Evolutionary conservation across 2,797 vertebrate genomes (phyloP).

Genomic region (Salarias fasciatus): DNA sequence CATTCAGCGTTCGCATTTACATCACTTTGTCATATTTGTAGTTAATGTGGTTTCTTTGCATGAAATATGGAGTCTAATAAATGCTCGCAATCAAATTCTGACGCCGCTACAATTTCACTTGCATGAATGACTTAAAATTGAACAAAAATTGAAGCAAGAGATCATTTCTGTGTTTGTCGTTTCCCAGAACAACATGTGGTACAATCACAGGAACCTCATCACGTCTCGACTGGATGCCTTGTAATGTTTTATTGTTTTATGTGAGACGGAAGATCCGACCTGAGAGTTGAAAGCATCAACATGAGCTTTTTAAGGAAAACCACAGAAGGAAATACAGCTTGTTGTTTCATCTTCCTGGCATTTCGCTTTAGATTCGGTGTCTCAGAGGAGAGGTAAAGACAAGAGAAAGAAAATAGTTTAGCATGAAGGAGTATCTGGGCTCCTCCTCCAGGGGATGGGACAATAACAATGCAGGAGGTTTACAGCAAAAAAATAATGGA

Average conservation of each 20-base stretch:
- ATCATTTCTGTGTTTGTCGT: not conserved
- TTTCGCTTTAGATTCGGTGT: slow-evolving; percentile 60
- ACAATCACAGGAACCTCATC: slow-evolving; percentile 7
- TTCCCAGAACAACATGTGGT: slow-evolving; percentile 1
- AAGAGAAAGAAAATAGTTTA: slow-evolving; percentile 62
- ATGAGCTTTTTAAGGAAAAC: slow-evolving; percentile 61
- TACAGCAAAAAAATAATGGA: slow-evolving; percentile 33
- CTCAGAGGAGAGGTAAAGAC: slow-evolving; percentile 68
- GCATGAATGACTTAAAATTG: not conserved
- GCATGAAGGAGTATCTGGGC: slow-evolving; percentile 70
- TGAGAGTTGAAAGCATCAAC: slow-evolving; percentile 50
- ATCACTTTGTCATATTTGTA: too few relatives aligned
- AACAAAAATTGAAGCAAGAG: not conserved
- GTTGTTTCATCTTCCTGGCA: slow-evolving; percentile 56
- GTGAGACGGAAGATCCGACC: slow-evolving; percentile 22
- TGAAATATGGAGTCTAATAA: too few relatives aligned
- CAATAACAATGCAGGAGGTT: slow-evolving; percentile 26
- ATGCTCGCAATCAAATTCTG: not conserved
- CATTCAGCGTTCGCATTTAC: too few relatives aligned
- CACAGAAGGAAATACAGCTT: slow-evolving; percentile 55
- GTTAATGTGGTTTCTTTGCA: too few relatives aligned
- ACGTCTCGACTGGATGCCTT: slow-evolving; percentile 5
- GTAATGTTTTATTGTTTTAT: slow-evolving; percentile 32
- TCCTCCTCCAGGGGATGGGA: slow-evolving; percentile 68
- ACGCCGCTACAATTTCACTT: not conserved